Evolutionary conservation across 2,888 invertebrate genomes (phyloP).

Genomic region (Nysson spinosus): DNA sequence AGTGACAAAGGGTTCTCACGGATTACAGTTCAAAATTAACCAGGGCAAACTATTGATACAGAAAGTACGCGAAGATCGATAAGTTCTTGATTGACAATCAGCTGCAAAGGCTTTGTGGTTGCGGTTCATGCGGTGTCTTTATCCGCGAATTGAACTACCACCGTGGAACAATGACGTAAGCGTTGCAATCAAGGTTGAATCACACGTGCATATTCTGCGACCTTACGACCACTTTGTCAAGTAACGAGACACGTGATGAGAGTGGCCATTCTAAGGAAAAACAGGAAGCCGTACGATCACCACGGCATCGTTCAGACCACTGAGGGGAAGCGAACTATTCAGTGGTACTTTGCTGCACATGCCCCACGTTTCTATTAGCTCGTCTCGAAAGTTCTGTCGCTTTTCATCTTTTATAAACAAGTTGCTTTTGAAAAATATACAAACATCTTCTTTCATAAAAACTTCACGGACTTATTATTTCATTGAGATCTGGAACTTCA

Average conservation of each 20-base stretch:
- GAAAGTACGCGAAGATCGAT: not conserved
- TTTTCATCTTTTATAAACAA: no score
- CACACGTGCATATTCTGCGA: slow-evolving; percentile 6
- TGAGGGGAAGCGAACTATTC: slow-evolving; percentile 39
- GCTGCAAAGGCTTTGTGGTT: not conserved
- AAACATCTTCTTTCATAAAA: no score
- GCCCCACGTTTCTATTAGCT: not conserved
- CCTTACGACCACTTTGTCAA: slow-evolving; percentile 2
- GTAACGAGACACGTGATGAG: slow-evolving; percentile 6
- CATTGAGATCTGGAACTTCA: no score
- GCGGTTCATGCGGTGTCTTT: slow-evolving; percentile 3
- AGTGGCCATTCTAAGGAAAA: slow-evolving; percentile 7
- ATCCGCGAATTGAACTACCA: slow-evolving; percentile 3
- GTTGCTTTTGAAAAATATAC: no score
- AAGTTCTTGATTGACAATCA: not conserved
- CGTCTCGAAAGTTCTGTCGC: no score
- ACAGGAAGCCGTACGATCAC: slow-evolving; percentile 57
- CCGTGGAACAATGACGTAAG: slow-evolving; percentile 10
- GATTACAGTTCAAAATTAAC: no score
- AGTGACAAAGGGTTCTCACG: no score
- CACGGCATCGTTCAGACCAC: slow-evolving; percentile 69
- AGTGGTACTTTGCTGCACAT: not conserved
- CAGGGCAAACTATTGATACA: no score
- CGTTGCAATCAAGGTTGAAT: slow-evolving; percentile 26
- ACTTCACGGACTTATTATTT: no score